Base-by-base conservation (phyloP, 2,797 vertebrate genomes). In the Oryzias dopingdopingensis region DNA sequence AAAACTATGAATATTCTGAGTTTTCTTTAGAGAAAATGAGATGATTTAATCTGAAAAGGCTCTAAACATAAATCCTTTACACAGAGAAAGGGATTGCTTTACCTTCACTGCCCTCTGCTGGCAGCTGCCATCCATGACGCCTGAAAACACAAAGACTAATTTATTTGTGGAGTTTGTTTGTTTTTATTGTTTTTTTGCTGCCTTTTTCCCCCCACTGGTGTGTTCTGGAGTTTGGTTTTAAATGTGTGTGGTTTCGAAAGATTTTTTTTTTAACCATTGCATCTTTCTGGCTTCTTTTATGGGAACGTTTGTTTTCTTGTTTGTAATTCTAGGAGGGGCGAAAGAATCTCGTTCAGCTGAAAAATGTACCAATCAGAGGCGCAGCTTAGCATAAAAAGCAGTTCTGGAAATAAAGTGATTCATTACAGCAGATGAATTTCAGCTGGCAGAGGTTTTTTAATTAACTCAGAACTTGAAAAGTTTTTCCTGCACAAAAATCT, bases 71-170 rank as follows among this genome's bases (percentile, higher is more conserved):
- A 13, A 6, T 44, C 10, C n/a, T 50, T 22, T 2, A 3, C 5
- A 7, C 5, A 7, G 4, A 17, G 62, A 56, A 41, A 15, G 15
- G n/a, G 40, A 13, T 41, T 7, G 29, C 32, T 52, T 14, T 0
- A 32, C 48, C 44, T 15, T 49, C 5, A 16, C 20, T 20, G 56
- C 74, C 74, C 76, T 26, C 77, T 82, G 77, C 59, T 82, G 83
- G 74, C 22, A 0, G 49, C 24, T 22, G 42, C 43, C 64, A 52
- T 52, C 44, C 37, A 50, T 5, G 13, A 41, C 24, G 20, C 22
- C 22, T 15, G 14, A 60, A 14, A 61, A 42, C 42, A 18, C 29
- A 14, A 15, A 10, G 22, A 43, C 47, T 26, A 29, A 14, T 61
- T 41, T 4, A 50, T 62, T 76, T 55, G 17, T 10, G 4, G 42